A percentile compares a stretch with the other conserved stretches of the same genome.
These are phyloP conservation scores for Biston stratarius DNA, from an alignment of 2,888 invertebrate genomes.

Conservation along the genomic window DNA sequence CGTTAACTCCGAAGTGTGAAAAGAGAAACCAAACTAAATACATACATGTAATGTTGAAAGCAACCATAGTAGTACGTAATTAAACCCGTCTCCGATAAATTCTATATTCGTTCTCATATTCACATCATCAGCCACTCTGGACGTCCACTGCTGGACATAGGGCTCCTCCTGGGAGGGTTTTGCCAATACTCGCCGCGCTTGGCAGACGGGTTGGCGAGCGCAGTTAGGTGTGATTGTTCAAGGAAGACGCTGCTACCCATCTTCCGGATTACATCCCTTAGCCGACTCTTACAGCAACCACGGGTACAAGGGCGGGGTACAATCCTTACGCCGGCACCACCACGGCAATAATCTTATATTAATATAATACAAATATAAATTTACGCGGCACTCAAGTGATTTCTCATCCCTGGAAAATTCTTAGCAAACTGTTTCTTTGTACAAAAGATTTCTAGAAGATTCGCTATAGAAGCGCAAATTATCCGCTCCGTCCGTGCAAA, in stretches of 20 bases:
- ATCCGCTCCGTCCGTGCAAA: constrained; percentile 24
- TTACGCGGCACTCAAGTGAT: constrained; percentile 15
- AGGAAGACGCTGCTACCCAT: too few relatives aligned
- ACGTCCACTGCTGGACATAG: too few relatives aligned
- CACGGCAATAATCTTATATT: too few relatives aligned
- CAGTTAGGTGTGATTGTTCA: too few relatives aligned
- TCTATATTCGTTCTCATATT: constrained; percentile 5
- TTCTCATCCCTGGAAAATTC: constrained; percentile 25
- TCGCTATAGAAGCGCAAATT: constrained; percentile 26
- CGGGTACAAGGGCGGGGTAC: too few relatives aligned
- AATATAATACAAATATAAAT: constrained; percentile 19
- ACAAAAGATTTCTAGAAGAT: constrained; percentile 32
- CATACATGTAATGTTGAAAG: constrained; percentile 23
- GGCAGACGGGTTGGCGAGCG: too few relatives aligned
- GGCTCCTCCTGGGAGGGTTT: too few relatives aligned
- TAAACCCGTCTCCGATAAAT: constrained; percentile 1
- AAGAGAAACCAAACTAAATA: constrained; percentile 21
- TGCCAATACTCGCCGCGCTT: too few relatives aligned
- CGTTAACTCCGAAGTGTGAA: constrained; percentile 13
- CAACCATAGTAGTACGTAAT: not conserved
- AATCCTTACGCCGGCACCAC: too few relatives aligned
- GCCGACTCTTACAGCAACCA: too few relatives aligned
- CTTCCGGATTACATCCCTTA: too few relatives aligned
- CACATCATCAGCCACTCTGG: too few relatives aligned
- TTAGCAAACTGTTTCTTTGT: constrained; percentile 34